Evolutionary conservation across 2,888 invertebrate species (phyloP).

Genomic region (Biston stratarius): DNA sequence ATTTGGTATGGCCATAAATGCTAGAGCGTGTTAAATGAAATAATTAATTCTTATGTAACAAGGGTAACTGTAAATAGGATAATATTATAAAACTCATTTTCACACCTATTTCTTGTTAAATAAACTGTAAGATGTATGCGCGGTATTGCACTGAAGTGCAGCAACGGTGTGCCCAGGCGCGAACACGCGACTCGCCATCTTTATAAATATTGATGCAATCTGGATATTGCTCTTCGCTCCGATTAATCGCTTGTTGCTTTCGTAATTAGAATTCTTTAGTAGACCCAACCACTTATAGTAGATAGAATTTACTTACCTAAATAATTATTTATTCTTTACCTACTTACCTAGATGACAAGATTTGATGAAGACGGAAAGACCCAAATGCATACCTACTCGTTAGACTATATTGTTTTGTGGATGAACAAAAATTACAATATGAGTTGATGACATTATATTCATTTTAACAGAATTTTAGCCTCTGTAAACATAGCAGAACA

Average conservation of each 20-base stretch:
- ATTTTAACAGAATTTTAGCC: too few relatives aligned
- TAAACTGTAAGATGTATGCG: constrained; percentile 11
- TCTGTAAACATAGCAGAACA: too few relatives aligned
- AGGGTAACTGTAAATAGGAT: neutral
- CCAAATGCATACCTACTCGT: too few relatives aligned
- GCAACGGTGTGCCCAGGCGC: constrained; percentile 68
- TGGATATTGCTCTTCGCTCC: constrained; percentile 74
- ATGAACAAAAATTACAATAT: too few relatives aligned
- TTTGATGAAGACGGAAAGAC: too few relatives aligned
- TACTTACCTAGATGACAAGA: neutral
- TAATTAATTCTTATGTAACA: neutral
- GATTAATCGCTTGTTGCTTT: constrained; percentile 76
- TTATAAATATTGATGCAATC: constrained; percentile 84
- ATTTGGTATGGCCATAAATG: too few relatives aligned
- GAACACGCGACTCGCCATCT: constrained; percentile 64
- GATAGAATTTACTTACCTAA: neutral
- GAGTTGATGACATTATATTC: too few relatives aligned
- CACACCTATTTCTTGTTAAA: constrained; percentile 9
- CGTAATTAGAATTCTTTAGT: constrained; percentile 65
- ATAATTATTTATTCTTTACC: neutral
- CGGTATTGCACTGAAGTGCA: constrained; percentile 62
- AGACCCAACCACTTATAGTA: constrained; percentile 38
- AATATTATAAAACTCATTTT: constrained; percentile 14
- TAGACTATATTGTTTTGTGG: too few relatives aligned
- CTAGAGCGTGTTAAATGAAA: too few relatives aligned